Percentiles rank a stretch among this genome's conserved stretches.
Conservation (phyloP, 1,140 invertebrate species). For the Elymnias hypermnestra region DNA sequence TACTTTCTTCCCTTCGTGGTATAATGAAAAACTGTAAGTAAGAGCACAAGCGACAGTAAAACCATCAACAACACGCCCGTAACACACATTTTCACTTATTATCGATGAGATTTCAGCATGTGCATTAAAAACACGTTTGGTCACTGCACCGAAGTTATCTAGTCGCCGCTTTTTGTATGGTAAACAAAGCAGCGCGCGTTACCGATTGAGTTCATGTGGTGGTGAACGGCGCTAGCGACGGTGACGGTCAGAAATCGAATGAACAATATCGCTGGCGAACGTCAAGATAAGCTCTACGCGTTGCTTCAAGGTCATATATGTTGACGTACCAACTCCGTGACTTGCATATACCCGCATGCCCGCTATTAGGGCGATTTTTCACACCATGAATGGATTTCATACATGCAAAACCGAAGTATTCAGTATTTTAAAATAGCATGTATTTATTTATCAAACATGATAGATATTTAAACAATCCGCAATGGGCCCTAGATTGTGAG, state of each 20-base stretch:
- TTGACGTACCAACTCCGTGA: constrained; percentile 57
- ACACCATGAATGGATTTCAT: constrained; percentile 14
- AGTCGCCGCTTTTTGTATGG: constrained; percentile 15
- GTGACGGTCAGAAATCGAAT: constrained; percentile 43
- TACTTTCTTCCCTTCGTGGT: constrained; percentile 57
- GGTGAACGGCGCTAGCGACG: constrained; percentile 26
- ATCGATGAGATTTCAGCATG: neutral
- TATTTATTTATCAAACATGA: no score
- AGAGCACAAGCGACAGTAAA: constrained; percentile 36
- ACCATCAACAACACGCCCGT: constrained; percentile 42
- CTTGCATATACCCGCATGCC: constrained; percentile 48
- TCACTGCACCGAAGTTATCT: constrained; percentile 8
- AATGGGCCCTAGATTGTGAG: no score
- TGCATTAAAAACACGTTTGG: neutral
- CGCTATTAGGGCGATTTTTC: constrained; percentile 33
- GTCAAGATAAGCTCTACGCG: constrained; percentile 58
- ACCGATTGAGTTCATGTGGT: constrained; percentile 18
- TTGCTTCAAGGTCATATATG: constrained; percentile 47
- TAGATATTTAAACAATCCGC: no score
- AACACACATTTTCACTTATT: constrained; percentile 44
- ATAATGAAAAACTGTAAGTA: constrained; percentile 57
- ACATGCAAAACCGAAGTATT: neutral
- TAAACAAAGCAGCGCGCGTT: constrained; percentile 53
- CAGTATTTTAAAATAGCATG: no score
- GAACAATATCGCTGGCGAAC: constrained; percentile 39